Evolutionary conservation across 2,888 invertebrate species (phyloP), one percentile per base, ranked within the genome.

Genomic region (Hypsopygia costalis): DNA sequence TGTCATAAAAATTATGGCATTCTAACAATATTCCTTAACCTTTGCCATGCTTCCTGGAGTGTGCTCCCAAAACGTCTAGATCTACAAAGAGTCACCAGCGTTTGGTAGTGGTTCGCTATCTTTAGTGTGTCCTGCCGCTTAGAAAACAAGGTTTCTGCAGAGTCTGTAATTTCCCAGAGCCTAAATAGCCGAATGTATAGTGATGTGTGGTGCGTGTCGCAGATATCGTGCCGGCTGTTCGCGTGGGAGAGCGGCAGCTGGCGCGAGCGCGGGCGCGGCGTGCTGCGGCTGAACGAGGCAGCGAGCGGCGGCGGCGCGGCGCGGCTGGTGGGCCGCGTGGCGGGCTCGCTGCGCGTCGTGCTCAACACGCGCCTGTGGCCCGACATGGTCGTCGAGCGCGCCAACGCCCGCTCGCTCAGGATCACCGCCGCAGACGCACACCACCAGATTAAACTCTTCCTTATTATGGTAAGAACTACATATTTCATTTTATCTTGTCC

Each of bases 321-420:
- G 93, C 47, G 98, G 47, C 90, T 98, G 8, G 97, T 98, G 11
- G 96, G 97, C 70, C 91, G 98, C 48, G 95, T 95, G 20, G 92
- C 95, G 10, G 98, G 98, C 36, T 97, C 96, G 58, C 91, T 97
- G 53, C 91, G 97, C 40, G 93, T 98, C 38, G 92, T 98, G 64
- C 90, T 98, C 43, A 98, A 98, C 79, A 97, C 98, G 29, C 97
- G 97, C 91, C 91, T 95, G 49, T 98, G 97, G 97, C 92, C 95
- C 4, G 97, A 94, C 48, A 98, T 98, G 98, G 94, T 95, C 7
- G 94, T 95, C 12, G 96, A 97, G 70, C 91, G 94, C 50, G 95
- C 97, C 1, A 96, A 95, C 62, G 91, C 93, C 52, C 97, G 97
- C 86, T 96, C 95, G 49, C 90, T 98, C 20, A 90, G 97, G 49